phyloP scores from a whole-genome alignment of 1,140 invertebrate species.

The Eriosoma lanigerum region DNA sequence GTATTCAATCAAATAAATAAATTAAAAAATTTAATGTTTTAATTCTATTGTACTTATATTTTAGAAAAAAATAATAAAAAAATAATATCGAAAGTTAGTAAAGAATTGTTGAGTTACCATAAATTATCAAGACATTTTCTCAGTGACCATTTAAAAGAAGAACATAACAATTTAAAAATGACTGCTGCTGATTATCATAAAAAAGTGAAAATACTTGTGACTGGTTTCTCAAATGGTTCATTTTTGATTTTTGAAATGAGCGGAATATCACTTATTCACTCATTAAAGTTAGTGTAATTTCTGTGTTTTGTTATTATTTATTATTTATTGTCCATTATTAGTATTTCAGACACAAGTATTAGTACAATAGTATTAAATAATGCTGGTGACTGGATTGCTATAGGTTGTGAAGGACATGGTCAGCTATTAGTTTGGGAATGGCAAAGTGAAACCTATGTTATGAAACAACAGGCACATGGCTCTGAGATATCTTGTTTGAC shows the following conservation, averaged over 20 bases:
- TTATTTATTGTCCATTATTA: constrained; percentile 58
- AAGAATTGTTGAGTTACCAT: constrained; percentile 68
- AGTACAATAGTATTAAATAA: constrained; percentile 78
- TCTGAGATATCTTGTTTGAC: constrained; percentile 83
- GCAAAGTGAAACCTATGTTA: constrained; percentile 97
- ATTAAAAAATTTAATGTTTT: background rate
- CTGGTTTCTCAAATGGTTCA: constrained; percentile 77
- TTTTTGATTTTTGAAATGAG: constrained; percentile 93
- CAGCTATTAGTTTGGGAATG: constrained; percentile 98
- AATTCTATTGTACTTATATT: constrained; percentile 35
- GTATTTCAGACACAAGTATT: constrained; percentile 78
- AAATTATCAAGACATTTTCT: constrained; percentile 72
- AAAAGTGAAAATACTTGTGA: constrained; percentile 74
- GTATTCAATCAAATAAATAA: constrained; percentile 45
- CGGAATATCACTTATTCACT: constrained; percentile 88
- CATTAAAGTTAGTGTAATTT: constrained; percentile 65
- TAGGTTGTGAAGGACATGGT: constrained; percentile 80
- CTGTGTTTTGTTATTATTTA: constrained; percentile 44
- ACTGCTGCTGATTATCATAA: constrained; percentile 81
- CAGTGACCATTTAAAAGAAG: constrained; percentile 68
- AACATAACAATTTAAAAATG: constrained; percentile 65
- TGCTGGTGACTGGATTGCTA: constrained; percentile 92
- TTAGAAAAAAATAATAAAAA: constrained; percentile 51
- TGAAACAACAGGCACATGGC: constrained; percentile 96
- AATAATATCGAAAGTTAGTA: constrained; percentile 55